Conservation (phyloP, 2,113 vertebrate species). For the Aptenodytes forsteri region DNA sequence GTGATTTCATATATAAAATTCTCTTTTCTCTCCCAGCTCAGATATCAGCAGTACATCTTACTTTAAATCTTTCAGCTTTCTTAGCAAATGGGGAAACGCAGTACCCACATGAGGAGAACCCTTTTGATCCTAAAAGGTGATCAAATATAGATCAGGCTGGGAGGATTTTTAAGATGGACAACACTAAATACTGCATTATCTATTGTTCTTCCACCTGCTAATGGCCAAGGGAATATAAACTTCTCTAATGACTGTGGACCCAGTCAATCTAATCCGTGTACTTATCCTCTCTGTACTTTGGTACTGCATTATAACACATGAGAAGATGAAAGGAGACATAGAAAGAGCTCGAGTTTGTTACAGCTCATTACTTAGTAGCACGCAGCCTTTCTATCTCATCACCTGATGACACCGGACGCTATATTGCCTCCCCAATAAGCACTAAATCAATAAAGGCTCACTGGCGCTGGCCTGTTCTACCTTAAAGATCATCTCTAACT, state of each 20-base stretch:
- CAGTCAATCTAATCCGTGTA: neutral
- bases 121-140: neutral
- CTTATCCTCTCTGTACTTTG: neutral
- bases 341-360: neutral
- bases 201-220: neutral
- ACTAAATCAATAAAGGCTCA: conserved; percentile 31
- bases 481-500: neutral
- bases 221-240: neutral
- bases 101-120: neutral
- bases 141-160: neutral
- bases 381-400: neutral
- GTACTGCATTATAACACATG: neutral
- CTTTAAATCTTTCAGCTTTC: neutral
- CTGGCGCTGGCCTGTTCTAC: neutral
- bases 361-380: conserved; percentile 16
- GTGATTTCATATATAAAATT: neutral
- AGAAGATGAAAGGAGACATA: conserved; percentile 33
- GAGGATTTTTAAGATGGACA: neutral
- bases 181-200: neutral
- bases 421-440: neutral
- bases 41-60: neutral
- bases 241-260: neutral
- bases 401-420: neutral
- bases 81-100: neutral
- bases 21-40: neutral